Base-by-base conservation (phyloP, 2,113 vertebrate species). In the Ramphastos sulfuratus region DNA sequence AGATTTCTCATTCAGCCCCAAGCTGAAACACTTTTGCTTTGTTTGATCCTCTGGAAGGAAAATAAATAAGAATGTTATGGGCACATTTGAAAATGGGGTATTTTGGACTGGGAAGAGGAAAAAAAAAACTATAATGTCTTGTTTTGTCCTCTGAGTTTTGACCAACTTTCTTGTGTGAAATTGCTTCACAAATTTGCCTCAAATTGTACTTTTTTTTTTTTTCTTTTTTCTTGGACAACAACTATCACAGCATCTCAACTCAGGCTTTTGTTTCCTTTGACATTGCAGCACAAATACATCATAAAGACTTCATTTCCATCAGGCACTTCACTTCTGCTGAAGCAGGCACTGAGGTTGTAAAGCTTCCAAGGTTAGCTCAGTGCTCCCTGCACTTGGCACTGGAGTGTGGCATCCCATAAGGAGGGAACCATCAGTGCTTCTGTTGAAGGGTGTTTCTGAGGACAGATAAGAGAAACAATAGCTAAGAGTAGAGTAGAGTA, bases 381-480 rank as follows among this genome's bases (percentile, higher is more conserved):
- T 0, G 0, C 23, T 46, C 21, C 27, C 23, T n/a, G 13, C 6
- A 5, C 21, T 21, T 55, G 50, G 61, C 13, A 24, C 15, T 21
- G 27, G 2, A 55, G 33, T 2, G 0, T 7, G 1, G 0, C 4
- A 11, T 39, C 39, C 56, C 44, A 7, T 1, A 27, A 44, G 0
- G 2, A 60, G 44, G 25, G 27, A 30, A 35, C 15, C 23, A 6
- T 16, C 25, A 14, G 14, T 24, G 19, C 35, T 44, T 42, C 50
- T 64, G 35, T 3, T 19, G 4, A 18, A 33, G n/a, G 19, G 12
- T 23, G 20, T 31, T 81, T 74, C 90, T 56, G 39, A 52, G 46
- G 58, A n/a, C 54, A 65, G 16, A 8, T 2, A 15, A 15, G 7
- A 61, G 67, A n/a, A 35, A 21, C 15, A 35, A 7, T 30, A 23